These are phyloP conservation scores for Acrobasis consociella DNA, from an alignment of 2,888 invertebrate genomes.

Conservation along the genomic window DNA sequence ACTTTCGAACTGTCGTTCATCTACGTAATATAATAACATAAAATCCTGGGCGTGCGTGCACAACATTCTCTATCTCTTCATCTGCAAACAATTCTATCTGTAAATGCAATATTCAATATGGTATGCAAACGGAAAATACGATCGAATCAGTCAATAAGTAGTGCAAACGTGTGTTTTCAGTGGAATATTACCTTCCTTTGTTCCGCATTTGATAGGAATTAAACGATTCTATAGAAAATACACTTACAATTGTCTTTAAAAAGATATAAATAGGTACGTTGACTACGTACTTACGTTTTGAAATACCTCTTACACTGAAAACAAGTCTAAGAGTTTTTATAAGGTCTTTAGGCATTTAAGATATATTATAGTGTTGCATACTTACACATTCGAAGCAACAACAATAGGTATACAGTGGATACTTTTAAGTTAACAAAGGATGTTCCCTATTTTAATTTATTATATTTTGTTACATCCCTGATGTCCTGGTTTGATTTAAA, in stretches of 20 bases:
- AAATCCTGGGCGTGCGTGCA: neutral
- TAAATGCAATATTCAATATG: constrained; percentile 33
- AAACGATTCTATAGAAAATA: too few relatives aligned
- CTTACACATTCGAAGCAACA: too few relatives aligned
- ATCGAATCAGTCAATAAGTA: constrained; percentile 51
- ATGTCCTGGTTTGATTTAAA: constrained; percentile 34
- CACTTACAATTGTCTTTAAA: too few relatives aligned
- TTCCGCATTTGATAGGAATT: neutral
- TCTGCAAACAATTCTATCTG: constrained; percentile 29
- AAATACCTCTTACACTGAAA: too few relatives aligned
- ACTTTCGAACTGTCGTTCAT: neutral
- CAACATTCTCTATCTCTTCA: constrained; percentile 6
- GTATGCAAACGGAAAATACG: constrained; percentile 38
- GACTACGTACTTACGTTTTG: too few relatives aligned
- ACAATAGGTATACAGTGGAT: too few relatives aligned
- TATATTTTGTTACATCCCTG: neutral
- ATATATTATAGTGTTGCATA: too few relatives aligned
- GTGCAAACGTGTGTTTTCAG: constrained; percentile 52
- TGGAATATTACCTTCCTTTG: constrained; percentile 32
- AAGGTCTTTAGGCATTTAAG: too few relatives aligned
- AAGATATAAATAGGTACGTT: too few relatives aligned
- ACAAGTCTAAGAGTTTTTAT: too few relatives aligned
- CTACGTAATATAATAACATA: neutral
- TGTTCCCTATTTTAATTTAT: too few relatives aligned
- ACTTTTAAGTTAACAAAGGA: too few relatives aligned